Percentiles rank a stretch among this genome's conserved stretches.
These are phyloP conservation scores for Lepidonotus clava DNA, from an alignment of 2,888 invertebrate genomes.

Conservation along the genomic window DNA sequence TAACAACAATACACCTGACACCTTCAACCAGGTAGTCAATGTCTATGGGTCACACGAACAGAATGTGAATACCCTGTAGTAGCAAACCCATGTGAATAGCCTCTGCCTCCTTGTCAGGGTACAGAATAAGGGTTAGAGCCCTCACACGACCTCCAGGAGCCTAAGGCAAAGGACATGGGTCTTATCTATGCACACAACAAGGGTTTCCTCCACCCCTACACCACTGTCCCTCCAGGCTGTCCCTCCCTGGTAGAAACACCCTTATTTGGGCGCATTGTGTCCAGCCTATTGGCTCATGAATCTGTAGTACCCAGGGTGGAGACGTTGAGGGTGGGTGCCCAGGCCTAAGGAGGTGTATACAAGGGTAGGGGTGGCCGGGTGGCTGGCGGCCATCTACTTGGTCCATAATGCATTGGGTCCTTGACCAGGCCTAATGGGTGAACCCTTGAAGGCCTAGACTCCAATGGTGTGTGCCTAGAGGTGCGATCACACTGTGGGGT, in stretches of 20 bases:
- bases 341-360: not conserved
- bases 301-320: too few species aligned
- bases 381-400: not conserved
- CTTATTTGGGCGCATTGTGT: conserved; percentile 12
- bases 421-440: conserved; percentile 7
- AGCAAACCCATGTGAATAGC: too few species aligned
- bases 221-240: conserved; percentile 7
- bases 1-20: too few species aligned
- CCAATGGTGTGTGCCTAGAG: not conserved
- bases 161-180: not conserved
- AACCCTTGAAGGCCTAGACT: not conserved
- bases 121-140: not conserved
- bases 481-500: too few species aligned
- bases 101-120: not conserved
- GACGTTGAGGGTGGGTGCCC: not conserved
- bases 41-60: too few species aligned
- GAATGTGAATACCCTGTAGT: too few species aligned
- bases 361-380: too few species aligned
- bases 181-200: conserved; percentile 1
- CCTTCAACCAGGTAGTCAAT: too few species aligned
- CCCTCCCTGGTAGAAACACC: too few species aligned
- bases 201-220: too few species aligned
- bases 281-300: not conserved
- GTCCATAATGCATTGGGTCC: not conserved
- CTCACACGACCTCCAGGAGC: not conserved